Percentiles rank a stretch among this genome's conserved stretches.
Conservation (phyloP, 2,888 invertebrate genomes). For the Incurvaria masculella region DNA sequence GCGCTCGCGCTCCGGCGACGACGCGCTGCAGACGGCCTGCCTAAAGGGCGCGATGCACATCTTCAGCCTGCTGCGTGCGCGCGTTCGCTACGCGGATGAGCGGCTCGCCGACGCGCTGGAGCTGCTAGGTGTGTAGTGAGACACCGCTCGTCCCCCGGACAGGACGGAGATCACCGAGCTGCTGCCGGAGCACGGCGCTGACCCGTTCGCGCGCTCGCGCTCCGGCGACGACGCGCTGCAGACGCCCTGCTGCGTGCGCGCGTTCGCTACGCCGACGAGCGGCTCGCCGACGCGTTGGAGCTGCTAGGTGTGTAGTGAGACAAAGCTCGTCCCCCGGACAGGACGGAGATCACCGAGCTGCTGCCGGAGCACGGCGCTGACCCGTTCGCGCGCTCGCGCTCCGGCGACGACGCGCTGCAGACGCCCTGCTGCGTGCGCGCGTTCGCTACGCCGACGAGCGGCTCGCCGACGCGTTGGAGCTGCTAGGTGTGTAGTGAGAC, state of each 20-base stretch:
- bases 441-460: slow-evolving; percentile 63
- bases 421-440: slow-evolving; percentile 71
- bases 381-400: slow-evolving; percentile 70
- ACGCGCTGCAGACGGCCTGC: slow-evolving; percentile 85
- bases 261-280: slow-evolving; percentile 60
- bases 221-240: slow-evolving; percentile 88
- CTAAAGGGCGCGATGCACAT: slow-evolving; percentile 73
- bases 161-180: slow-evolving; percentile 79
- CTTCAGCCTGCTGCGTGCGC: slow-evolving; percentile 65
- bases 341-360: slow-evolving; percentile 78
- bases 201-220: slow-evolving; percentile 71
- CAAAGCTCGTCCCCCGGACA: too few relatives aligned
- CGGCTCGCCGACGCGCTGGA: slow-evolving; percentile 84
- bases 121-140: slow-evolving; percentile 67
- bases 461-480: slow-evolving; percentile 81
- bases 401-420: slow-evolving; percentile 86
- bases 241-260: slow-evolving; percentile 71
- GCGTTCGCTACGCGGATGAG: slow-evolving; percentile 60
- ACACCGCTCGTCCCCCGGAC: too few relatives aligned
- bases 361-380: slow-evolving; percentile 78
- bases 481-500: too few relatives aligned
- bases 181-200: slow-evolving; percentile 74
- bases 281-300: slow-evolving; percentile 83
- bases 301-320: slow-evolving; percentile 77
- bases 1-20: slow-evolving; percentile 78